phyloP scores from a whole-genome alignment of 2,113 vertebrate genomes.

The Gymnogyps californianus region DNA sequence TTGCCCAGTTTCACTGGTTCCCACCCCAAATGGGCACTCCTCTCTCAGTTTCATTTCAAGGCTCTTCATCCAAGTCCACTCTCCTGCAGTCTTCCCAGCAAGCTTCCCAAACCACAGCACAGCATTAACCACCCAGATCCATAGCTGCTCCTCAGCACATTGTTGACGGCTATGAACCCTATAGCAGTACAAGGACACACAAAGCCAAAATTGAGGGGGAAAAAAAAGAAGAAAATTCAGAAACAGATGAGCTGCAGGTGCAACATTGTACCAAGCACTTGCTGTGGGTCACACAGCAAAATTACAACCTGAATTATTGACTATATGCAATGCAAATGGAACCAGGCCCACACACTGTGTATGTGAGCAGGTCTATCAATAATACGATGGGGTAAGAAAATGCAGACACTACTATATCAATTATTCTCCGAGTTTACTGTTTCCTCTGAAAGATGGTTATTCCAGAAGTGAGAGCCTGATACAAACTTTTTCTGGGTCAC shows the following conservation, averaged over 20 bases:
- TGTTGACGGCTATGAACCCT: neutral
- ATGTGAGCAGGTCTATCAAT: neutral
- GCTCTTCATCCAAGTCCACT: neutral
- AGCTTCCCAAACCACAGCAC: neutral
- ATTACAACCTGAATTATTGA: neutral
- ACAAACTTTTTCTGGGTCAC: neutral
- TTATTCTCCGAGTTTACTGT: neutral
- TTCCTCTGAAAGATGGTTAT: neutral
- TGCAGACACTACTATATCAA: neutral
- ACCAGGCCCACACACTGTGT: neutral
- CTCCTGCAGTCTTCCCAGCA: neutral
- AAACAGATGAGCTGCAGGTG: neutral
- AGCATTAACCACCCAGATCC: neutral
- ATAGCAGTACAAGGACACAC: neutral
- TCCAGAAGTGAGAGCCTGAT: neutral
- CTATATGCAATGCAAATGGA: neutral
- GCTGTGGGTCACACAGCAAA: neutral
- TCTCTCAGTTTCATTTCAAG: neutral
- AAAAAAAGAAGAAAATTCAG: neutral
- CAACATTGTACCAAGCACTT: neutral
- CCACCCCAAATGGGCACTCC: neutral
- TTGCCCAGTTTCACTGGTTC: neutral
- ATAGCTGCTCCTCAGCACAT: neutral
- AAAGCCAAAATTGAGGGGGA: neutral
- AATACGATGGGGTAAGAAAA: rapidly evolving